Base-by-base conservation (phyloP, 1,140 invertebrate genomes). In the Drosophila nasuta region DNA sequence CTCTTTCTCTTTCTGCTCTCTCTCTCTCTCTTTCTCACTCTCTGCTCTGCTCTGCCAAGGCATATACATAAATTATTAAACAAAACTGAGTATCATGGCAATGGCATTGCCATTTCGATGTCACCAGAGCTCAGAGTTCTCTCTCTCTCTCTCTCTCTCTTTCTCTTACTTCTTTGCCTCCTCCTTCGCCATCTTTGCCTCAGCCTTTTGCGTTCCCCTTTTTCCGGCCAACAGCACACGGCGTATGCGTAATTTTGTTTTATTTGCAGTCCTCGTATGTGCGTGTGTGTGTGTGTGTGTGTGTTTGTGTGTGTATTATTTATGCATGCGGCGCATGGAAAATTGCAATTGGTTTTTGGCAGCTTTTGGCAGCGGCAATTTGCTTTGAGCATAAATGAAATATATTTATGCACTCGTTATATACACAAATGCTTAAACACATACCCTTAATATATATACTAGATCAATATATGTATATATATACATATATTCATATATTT, bases 291-390 rank as follows among this genome's bases (percentile, higher is more conserved):
- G 59, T 48, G n/a, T 57, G 38, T 48, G 13, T 15, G 30, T 68
- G n/a, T 63, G 65, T 51, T 45, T 45, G 59, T 63, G 51, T 70
- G 66, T 70, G 35, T 70, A 80, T 87, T 87, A 87, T 87, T 87
- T 87, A 87, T 88, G 82, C 80, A 87, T 88, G 74, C 80, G 63
- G 78, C 83, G 77, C 83, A 82, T 87, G 82, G 83, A 88, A 82
- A 86, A 88, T 87, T 88, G 83, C 82, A 87, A 86, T 83, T 88
- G 83, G 73, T 83, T 88, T 88, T 76, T 80, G 80, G 76, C 79
- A 79, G 68, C 64, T 73, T 70, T 66, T 70, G 72, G 73, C 68
- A 71, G 65, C 59, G 46, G 60, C 63, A 78, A 75, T 78, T 78
- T 75, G 72, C 76, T 78, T 78, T 75, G 71, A 78, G 72, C 76